These are phyloP conservation scores for Nymphalis polychloros DNA, from an alignment of 2,888 invertebrate species.

Conservation along the genomic window DNA sequence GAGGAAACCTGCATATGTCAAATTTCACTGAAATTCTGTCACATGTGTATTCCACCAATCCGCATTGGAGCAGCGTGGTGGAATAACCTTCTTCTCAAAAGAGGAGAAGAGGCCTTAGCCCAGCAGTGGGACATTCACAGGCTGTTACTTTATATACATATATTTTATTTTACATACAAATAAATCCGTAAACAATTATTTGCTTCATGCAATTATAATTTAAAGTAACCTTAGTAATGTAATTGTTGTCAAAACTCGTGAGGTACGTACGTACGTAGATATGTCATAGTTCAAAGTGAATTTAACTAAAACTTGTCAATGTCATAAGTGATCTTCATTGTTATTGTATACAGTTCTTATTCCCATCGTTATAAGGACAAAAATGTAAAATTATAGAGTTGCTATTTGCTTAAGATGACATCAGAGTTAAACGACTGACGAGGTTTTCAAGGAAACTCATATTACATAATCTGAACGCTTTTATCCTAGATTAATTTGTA, in stretches of 20 bases:
- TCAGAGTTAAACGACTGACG: conserved; percentile 16
- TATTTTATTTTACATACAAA: not conserved
- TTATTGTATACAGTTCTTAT: not conserved
- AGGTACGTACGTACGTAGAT: not conserved
- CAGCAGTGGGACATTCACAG: too few relatives aligned
- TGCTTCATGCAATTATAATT: not conserved
- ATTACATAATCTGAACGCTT: conserved; percentile 9
- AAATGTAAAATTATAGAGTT: not conserved
- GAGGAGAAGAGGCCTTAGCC: too few relatives aligned
- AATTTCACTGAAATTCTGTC: too few relatives aligned
- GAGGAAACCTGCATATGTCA: too few relatives aligned
- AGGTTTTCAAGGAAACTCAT: conserved; percentile 17
- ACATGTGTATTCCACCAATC: too few relatives aligned
- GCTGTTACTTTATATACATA: too few relatives aligned
- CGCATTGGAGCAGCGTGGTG: too few relatives aligned
- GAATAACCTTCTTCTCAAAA: too few relatives aligned
- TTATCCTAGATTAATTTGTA: not conserved
- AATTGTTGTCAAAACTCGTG: not conserved
- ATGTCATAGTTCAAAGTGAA: conserved; percentile 22
- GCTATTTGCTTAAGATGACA: conserved; percentile 14
- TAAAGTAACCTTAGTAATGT: not conserved
- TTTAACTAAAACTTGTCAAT: conserved; percentile 2
- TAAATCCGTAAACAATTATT: not conserved
- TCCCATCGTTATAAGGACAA: not conserved
- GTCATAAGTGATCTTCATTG: not conserved